A percentile compares a stretch with the other conserved stretches of the same genome.
Evolutionary conservation across 2,797 vertebrate species (phyloP).

Genomic region (Urosaurus nigricauda): DNA sequence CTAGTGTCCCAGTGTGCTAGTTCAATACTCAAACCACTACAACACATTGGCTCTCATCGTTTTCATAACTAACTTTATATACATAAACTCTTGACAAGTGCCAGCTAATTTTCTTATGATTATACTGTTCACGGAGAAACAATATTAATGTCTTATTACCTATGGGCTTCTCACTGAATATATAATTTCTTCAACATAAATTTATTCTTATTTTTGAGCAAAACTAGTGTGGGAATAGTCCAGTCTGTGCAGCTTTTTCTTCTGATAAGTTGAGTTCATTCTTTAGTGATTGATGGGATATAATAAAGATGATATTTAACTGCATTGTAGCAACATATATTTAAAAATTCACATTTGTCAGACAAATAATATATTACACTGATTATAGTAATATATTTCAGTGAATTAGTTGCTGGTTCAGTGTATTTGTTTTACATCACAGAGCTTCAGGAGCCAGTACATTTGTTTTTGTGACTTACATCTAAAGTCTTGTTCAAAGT

Average conservation of each 20-base stretch:
- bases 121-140: background rate
- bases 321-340: conserved; percentile 67
- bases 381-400: conserved; percentile 70
- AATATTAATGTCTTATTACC: background rate
- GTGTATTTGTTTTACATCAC: conserved; percentile 68
- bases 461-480: conserved; percentile 69
- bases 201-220: conserved; percentile 16
- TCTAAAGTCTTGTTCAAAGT: conserved; percentile 55
- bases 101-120: background rate
- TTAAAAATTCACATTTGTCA: conserved; percentile 60
- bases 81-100: background rate
- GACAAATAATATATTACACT: conserved; percentile 68
- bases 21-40: too few relatives aligned
- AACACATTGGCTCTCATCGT: too few relatives aligned
- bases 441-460: conserved; percentile 64
- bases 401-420: conserved; percentile 71
- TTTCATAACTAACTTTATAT: background rate
- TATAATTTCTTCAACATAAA: background rate
- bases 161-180: background rate
- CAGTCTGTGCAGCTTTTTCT: conserved; percentile 63
- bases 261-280: conserved; percentile 61
- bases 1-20: too few relatives aligned
- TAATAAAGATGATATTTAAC: conserved; percentile 70
- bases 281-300: conserved; percentile 72
- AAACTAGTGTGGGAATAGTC: conserved; percentile 43